Base-by-base conservation (phyloP, 1,140 invertebrate genomes). In the Dreissena polymorpha region DNA sequence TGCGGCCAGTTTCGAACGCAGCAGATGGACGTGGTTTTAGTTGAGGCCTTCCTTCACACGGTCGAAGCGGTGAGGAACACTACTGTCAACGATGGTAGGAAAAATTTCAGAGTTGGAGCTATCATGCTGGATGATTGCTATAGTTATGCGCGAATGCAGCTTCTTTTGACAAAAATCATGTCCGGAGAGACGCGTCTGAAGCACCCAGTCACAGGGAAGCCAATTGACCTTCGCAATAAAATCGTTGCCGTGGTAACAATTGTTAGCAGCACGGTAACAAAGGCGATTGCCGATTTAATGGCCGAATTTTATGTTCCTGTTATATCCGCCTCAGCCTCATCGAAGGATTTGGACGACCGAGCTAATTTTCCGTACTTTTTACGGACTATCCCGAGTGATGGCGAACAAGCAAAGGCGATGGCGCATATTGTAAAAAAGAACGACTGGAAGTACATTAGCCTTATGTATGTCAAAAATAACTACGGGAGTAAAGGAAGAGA, bases 321-420 rank as follows among this genome's bases (percentile, higher is more conserved):
- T 10, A 85, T 92, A 29, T 89, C 88, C 25, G 91, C 90, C 64
- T 85, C 89, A 0, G 83, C 91, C 3, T 88, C 90, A 29, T 88
- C 88, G 10, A 85, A 88, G 0, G 89, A 90, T 80, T 79, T 92
- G 14, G 91, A 91, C 80, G 91, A 92, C 73, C 85, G 85, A 68
- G 83, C 85, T 8, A 88, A 88, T 51, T 92, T 87, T 78, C 90
- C 90, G 0, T 92, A 88, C 64, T 92, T 92, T 71, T 74, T 91
- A 13, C 83, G 91, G 14, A 90, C 90, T 8, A 90, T 92, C 39
- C 90, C 91, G 12, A 90, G 90, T 85, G 91, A 92, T 73, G 84
- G 86, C 2, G 85, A 88, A 88, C 96, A 96, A 91, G 95, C 95
- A 0, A 93, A 94, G 83, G 95, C 95, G 0, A 96, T 96, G 93